Evolutionary conservation across 30 jellyfish, hydroid and myxozoan species (phyloP).

Genomic region (Phacellophora camtschatica): DNA sequence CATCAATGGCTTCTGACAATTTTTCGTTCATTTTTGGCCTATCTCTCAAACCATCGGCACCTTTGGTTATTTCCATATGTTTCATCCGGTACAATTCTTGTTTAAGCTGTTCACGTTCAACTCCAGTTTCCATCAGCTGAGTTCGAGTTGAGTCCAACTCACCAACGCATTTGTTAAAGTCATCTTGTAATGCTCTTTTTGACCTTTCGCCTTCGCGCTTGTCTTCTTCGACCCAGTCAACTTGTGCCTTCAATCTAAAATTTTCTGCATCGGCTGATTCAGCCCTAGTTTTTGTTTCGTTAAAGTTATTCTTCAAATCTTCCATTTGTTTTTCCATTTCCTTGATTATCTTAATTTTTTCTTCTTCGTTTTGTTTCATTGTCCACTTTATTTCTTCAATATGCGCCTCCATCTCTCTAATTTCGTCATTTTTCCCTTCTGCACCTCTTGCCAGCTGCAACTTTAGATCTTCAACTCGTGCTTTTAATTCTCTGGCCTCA

Average conservation of each 20-base stretch:
- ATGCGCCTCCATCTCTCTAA: too few relatives aligned
- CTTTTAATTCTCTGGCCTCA: not conserved
- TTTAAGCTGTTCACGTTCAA: constrained; percentile 45
- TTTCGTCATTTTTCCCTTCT: too few relatives aligned
- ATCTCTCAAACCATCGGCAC: not conserved
- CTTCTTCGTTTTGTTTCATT: constrained; percentile 4
- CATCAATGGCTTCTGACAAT: constrained; percentile 37
- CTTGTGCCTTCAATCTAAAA: constrained; percentile 32
- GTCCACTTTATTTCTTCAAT: too few relatives aligned
- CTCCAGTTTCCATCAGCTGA: constrained; percentile 16
- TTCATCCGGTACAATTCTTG: constrained; percentile 2
- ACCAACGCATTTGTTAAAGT: constrained; percentile 34
- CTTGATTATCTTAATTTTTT: not conserved
- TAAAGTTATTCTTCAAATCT: not conserved
- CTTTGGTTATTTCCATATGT: not conserved
- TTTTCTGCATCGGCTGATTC: constrained; percentile 43
- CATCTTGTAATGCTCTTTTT: constrained; percentile 38
- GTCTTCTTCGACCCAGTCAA: constrained; percentile 57
- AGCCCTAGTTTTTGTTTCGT: constrained; percentile 1
- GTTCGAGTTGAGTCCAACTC: constrained; percentile 23
- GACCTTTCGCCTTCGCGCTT: constrained; percentile 23
- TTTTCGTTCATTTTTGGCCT: constrained; percentile 8
- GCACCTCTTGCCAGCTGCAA: too few relatives aligned
- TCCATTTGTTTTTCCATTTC: not conserved
- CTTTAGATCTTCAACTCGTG: not conserved